Evolutionary conservation across 2,113 vertebrate species (phyloP), one percentile per base, ranked within the genome.

Genomic region (Prolemur simus): DNA sequence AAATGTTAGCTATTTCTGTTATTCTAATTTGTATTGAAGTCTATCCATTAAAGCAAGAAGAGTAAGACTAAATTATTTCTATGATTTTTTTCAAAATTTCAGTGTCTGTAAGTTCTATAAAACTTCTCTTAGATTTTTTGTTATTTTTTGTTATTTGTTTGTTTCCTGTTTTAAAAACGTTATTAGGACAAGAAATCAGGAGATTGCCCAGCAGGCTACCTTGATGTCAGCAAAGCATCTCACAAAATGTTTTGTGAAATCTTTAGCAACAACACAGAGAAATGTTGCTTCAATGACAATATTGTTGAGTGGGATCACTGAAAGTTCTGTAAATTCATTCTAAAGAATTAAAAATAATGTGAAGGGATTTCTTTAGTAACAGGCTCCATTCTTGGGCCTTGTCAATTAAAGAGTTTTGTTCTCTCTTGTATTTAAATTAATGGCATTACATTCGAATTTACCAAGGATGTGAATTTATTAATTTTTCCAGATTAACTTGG

Each of bases 401-500:
- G 39, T 89, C 4, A 7, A 54, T 23, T 52, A 83, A 14, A 73
- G 5, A 80, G 37, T 45, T 68, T 34, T 88, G 14, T 39, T 82
- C 69, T 86, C 17, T 58, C 2, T 21, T 84, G 32, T 95, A 91
- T 66, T 17, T 45, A 76, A n/a, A 88, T 37, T 54, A 92, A 49
- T 13, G 15, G 37, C 32, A 71, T 71, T 34, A 63, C 17, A 76
- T 37, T 64, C 32, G 74, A n/a, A 88, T 84, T 94, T 80, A 84
- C 37, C 82, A 2, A 86, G 27, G 0, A 21, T 88, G 5, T 58
- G n/a, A 92, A 81, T 73, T 66, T 81, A 63, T 81, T 73, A 73
- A 64, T 68, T 91, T 92, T 73, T 45, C 10, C 42, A 89, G 45
- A 89, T 45, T 74, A 94, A 69, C 64, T 89, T 89, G 12, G 89